Evolutionary conservation across 2,888 invertebrate genomes (phyloP).

Genomic region (Matsumyia berberina): DNA sequence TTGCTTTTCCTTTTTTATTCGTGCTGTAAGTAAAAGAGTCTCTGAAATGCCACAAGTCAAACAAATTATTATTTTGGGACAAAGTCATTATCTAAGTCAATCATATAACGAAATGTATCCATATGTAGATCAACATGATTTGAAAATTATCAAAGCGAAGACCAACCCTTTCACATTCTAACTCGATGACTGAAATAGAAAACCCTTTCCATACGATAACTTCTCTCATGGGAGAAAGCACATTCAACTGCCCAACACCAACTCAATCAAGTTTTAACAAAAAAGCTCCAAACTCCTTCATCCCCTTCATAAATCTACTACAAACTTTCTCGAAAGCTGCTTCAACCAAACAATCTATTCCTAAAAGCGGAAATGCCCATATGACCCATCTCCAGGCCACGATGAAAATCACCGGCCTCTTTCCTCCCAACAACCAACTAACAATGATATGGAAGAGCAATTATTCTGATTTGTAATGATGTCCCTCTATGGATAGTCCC

Average conservation of each 20-base stretch:
- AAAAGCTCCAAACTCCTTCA: slow-evolving; percentile 1
- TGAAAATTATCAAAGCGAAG: too few species aligned
- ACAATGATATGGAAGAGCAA: slow-evolving; percentile 51
- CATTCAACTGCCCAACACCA: background rate
- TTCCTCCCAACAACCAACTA: background rate
- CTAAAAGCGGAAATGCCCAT: background rate
- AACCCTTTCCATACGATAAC: background rate
- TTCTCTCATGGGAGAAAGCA: slow-evolving; percentile 14
- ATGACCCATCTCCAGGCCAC: slow-evolving; percentile 27
- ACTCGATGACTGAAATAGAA: background rate
- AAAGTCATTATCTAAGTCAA: too few species aligned
- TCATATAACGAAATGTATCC: too few species aligned
- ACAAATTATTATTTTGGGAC: too few species aligned
- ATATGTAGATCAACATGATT: too few species aligned
- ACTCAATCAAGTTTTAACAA: background rate
- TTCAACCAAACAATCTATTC: background rate
- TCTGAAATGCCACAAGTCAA: too few species aligned
- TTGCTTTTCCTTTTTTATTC: too few species aligned
- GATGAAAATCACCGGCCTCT: slow-evolving; percentile 5
- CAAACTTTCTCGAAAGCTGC: slow-evolving; percentile 30
- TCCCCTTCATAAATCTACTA: slow-evolving; percentile 36
- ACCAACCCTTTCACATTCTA: background rate
- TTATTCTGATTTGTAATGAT: slow-evolving; percentile 69
- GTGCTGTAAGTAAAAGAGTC: too few species aligned
- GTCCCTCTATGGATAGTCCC: slow-evolving; percentile 48